phyloP scores from a whole-genome alignment of 1,140 invertebrate genomes.

The Drosophila guanche region DNA sequence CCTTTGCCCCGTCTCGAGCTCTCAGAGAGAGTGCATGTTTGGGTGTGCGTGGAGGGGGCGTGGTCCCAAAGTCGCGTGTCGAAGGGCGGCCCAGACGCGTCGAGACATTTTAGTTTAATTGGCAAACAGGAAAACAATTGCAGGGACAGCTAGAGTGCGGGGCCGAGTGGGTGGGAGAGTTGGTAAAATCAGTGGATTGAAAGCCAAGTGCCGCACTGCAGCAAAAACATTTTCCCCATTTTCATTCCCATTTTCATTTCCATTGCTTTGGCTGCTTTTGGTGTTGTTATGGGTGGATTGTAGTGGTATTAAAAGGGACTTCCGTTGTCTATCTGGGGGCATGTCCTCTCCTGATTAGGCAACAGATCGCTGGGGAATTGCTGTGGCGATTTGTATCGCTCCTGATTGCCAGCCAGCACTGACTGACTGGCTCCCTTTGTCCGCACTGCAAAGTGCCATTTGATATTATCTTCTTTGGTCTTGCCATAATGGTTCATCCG shows the following conservation, averaged over 20 bases:
- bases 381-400: slow-evolving; percentile 43
- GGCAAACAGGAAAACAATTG: slow-evolving; percentile 35
- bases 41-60: slow-evolving; percentile 19
- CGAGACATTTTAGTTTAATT: slow-evolving; percentile 73
- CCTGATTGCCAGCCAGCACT: slow-evolving; percentile 35
- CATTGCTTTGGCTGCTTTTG: slow-evolving; percentile 13
- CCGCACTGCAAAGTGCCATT: slow-evolving; percentile 20
- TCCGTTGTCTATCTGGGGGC: slow-evolving; percentile 4
- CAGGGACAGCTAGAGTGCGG: slow-evolving; percentile 10
- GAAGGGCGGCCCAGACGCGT: background rate
- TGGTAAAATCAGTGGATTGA: slow-evolving; percentile 41
- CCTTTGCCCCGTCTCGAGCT: background rate
- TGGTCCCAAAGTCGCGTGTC: slow-evolving; percentile 58
- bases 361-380: slow-evolving; percentile 43
- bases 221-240: slow-evolving; percentile 7
- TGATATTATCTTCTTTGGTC: slow-evolving; percentile 34
- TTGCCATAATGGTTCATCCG: background rate
- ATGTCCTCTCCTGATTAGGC: slow-evolving; percentile 45
- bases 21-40: background rate
- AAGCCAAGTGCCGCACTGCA: slow-evolving; percentile 60
- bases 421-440: slow-evolving; percentile 21
- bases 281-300: slow-evolving; percentile 23
- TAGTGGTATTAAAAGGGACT: slow-evolving; percentile 34
- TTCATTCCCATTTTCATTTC: slow-evolving; percentile 20
- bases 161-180: background rate